phyloP scores from a whole-genome alignment of 2,888 invertebrate species.

The Amblyjoppa proteus region DNA sequence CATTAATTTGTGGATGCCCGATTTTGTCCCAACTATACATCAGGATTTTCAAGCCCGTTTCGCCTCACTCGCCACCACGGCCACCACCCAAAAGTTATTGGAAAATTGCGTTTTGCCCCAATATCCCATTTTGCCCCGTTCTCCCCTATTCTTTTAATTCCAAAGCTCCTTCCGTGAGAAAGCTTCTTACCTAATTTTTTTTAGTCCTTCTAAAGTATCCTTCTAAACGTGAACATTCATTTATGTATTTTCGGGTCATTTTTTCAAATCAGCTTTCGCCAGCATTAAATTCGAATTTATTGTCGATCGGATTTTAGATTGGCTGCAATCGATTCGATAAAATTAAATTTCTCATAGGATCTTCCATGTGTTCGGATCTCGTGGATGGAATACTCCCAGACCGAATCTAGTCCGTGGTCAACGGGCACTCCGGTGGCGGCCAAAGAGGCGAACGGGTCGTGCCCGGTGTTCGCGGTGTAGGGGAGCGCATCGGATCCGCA shows the following conservation, averaged over 20 bases:
- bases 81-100: too few species aligned
- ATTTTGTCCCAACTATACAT: too few species aligned
- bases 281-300: background rate
- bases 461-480: slow-evolving; percentile 15
- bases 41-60: too few species aligned
- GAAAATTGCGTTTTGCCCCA: too few species aligned
- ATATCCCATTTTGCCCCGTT: too few species aligned
- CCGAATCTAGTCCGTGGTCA: slow-evolving; percentile 64
- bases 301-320: background rate
- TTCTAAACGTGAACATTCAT: too few species aligned
- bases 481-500: slow-evolving; percentile 50
- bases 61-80: too few species aligned
- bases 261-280: background rate
- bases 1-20: too few species aligned
- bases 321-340: slow-evolving; percentile 59
- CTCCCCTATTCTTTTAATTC: background rate
- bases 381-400: slow-evolving; percentile 71
- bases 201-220: background rate
- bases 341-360: slow-evolving; percentile 73
- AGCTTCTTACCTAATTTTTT: background rate
- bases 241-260: background rate
- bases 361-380: slow-evolving; percentile 37
- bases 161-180: background rate
- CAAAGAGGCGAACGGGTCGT: slow-evolving; percentile 22
- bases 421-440: slow-evolving; percentile 43